phyloP scores from a whole-genome alignment of 2,797 vertebrate genomes.

The Bradypus variegatus region DNA sequence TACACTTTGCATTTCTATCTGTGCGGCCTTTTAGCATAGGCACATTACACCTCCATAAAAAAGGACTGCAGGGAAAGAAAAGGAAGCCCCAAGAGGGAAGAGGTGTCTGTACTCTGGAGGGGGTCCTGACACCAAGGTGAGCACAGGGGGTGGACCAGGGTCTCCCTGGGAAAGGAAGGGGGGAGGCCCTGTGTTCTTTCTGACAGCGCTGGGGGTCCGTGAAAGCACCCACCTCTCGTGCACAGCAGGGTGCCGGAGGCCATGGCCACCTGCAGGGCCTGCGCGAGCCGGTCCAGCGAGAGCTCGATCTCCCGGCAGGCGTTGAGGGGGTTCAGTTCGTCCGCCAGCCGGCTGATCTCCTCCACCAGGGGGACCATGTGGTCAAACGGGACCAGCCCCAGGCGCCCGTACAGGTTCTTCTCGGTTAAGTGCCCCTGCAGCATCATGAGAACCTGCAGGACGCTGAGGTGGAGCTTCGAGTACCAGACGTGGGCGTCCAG shows the following conservation, averaged over 20 bases:
- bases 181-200: not conserved
- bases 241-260: slow-evolving; percentile 92
- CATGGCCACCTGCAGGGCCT: slow-evolving; percentile 94
- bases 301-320: slow-evolving; percentile 87
- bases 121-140: not conserved
- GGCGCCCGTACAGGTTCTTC: slow-evolving; percentile 90
- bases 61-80: not conserved
- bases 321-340: slow-evolving; percentile 83
- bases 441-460: slow-evolving; percentile 90
- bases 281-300: slow-evolving; percentile 89
- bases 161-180: not conserved
- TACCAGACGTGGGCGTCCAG: slow-evolving; percentile 79
- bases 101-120: fast-evolving
- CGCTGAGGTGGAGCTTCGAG: slow-evolving; percentile 91
- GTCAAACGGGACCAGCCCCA: slow-evolving; percentile 88
- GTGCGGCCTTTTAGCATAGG: not conserved
- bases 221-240: slow-evolving; percentile 81
- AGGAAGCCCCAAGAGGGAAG: not conserved
- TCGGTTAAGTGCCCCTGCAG: slow-evolving; percentile 89
- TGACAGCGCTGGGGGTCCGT: too few relatives aligned
- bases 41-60: not conserved
- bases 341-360: slow-evolving; percentile 84
- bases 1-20: not conserved
- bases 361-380: slow-evolving; percentile 87
- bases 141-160: not conserved